Conservation (phyloP, 2,113 vertebrate species). For the Tachuris rubrigastra region DNA sequence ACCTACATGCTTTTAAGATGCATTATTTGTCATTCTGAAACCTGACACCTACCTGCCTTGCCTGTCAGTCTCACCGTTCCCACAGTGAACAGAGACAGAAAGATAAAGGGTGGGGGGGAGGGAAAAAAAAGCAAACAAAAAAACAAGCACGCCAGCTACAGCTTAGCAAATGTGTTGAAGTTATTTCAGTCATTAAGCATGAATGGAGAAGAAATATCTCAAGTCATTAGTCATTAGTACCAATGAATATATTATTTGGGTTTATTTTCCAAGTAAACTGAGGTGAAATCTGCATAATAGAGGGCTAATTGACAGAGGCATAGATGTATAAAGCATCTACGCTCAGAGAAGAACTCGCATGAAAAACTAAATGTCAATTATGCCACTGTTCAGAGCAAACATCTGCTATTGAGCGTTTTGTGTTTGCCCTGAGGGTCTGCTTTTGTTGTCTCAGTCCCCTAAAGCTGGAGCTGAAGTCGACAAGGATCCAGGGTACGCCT, state of each 20-base stretch:
- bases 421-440: background rate
- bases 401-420: background rate
- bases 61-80: background rate
- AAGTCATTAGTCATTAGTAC: slow-evolving; percentile 62
- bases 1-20: background rate
- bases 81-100: background rate
- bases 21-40: background rate
- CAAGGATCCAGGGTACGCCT: background rate
- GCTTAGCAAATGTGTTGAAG: background rate
- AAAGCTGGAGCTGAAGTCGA: background rate
- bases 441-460: background rate
- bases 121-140: background rate
- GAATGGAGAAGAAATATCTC: slow-evolving; percentile 6
- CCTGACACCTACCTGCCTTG: background rate
- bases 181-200: slow-evolving; percentile 28
- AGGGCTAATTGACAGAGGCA: background rate
- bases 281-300: background rate
- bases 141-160: background rate
- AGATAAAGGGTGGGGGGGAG: background rate
- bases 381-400: background rate
- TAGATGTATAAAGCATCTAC: background rate
- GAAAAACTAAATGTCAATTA: background rate
- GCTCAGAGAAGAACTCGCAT: background rate
- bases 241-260: slow-evolving; percentile 13
- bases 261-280: slow-evolving; percentile 37